Conservation (phyloP, 2,113 vertebrate species). For the Chionis minor region DNA sequence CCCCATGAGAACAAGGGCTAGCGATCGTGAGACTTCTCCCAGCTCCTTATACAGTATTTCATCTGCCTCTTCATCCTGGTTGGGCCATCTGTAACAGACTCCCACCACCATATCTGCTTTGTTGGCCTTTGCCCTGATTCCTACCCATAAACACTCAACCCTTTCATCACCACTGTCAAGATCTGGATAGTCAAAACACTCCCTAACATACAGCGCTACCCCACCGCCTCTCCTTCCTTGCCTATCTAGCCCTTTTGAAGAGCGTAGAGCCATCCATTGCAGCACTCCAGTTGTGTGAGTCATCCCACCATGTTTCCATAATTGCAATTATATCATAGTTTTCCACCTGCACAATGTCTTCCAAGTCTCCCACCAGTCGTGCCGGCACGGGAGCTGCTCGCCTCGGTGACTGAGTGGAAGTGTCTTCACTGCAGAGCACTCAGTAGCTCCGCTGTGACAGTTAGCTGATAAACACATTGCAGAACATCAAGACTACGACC, state of each 20-base stretch:
- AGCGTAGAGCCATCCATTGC: not conserved
- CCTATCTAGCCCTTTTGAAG: not conserved
- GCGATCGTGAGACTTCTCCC: not conserved
- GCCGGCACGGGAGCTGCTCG: accelerated
- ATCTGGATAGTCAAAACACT: not conserved
- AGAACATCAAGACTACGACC: not conserved
- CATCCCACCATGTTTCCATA: not conserved
- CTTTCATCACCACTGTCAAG: not conserved
- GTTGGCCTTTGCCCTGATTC: not conserved
- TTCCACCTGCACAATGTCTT: not conserved
- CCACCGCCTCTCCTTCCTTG: not conserved
- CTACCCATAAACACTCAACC: not conserved
- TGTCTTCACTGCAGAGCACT: not conserved
- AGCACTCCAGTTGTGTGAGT: not conserved
- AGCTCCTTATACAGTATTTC: not conserved
- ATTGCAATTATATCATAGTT: not conserved
- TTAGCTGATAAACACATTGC: not conserved
- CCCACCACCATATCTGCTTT: not conserved
- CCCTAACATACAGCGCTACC: not conserved
- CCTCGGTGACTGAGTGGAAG: accelerated
- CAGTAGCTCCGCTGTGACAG: not conserved
- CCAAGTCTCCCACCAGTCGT: not conserved
- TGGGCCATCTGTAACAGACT: not conserved
- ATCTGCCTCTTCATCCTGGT: not conserved
- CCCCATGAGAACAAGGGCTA: not conserved